These are phyloP conservation scores for Anser cygnoides DNA, from an alignment of 2,113 vertebrate genomes.

Conservation along the genomic window DNA sequence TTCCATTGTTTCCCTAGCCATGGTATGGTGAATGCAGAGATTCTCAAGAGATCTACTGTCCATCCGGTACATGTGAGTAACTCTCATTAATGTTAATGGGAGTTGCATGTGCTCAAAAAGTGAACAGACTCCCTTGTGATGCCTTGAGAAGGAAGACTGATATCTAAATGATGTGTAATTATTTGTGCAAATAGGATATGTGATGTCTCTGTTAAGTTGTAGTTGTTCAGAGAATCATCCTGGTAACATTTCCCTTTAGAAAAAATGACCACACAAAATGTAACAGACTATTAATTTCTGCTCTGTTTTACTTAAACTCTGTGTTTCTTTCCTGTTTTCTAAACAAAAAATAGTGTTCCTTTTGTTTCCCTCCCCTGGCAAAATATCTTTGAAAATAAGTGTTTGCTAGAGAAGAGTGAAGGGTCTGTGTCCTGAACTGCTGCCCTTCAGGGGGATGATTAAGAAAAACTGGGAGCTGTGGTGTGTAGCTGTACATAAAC, in stretches of 20 bases:
- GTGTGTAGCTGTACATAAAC: background rate
- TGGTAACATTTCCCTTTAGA: background rate
- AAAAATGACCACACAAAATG: constrained; percentile 13
- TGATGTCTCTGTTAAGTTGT: constrained; percentile 63
- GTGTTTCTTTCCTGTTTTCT: background rate
- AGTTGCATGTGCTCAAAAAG: constrained; percentile 1
- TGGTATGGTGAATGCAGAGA: background rate
- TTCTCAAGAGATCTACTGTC: constrained; percentile 27
- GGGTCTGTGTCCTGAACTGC: background rate
- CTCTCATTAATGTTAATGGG: constrained; percentile 64
- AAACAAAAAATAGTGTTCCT: background rate
- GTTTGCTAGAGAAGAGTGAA: background rate
- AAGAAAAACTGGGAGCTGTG: background rate
- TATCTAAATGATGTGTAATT: constrained; percentile 51
- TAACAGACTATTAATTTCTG: background rate
- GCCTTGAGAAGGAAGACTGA: constrained; percentile 11
- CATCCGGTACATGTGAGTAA: constrained; percentile 14
- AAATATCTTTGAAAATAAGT: background rate
- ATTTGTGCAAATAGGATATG: constrained; percentile 26
- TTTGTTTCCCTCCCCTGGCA: background rate
- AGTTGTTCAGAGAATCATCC: constrained; percentile 40
- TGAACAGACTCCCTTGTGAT: constrained; percentile 24
- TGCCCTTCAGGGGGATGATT: background rate
- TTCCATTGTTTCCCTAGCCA: background rate
- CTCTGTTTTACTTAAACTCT: background rate